These are phyloP conservation scores for Oscheius sp. DNA, from an alignment of 2,888 invertebrate species.

Conservation along the genomic window DNA sequence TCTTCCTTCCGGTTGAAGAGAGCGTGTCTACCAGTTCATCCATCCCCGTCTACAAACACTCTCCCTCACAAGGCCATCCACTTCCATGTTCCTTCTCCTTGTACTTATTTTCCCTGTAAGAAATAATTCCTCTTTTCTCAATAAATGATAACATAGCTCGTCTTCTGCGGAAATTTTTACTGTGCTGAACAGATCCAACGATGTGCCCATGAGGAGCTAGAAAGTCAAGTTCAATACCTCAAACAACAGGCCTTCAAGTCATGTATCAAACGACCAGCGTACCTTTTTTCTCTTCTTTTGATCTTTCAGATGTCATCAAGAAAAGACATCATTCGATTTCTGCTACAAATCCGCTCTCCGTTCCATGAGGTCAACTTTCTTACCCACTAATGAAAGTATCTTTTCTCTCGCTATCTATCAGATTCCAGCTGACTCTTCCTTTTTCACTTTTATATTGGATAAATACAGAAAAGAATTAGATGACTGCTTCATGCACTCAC, in stretches of 20 bases:
- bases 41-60: neutral
- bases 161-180: slow-evolving; percentile 37
- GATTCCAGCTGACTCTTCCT: slow-evolving; percentile 3
- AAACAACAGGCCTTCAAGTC: slow-evolving; percentile 59
- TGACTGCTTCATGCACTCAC: slow-evolving; percentile 47
- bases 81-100: slow-evolving; percentile 1
- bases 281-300: slow-evolving; percentile 1
- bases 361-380: slow-evolving; percentile 19
- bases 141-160: slow-evolving; percentile 8
- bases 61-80: slow-evolving; percentile 14
- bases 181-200: slow-evolving; percentile 64
- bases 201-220: slow-evolving; percentile 61
- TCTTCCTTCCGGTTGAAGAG: slow-evolving; percentile 7
- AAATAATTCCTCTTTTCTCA: neutral
- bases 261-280: slow-evolving; percentile 56
- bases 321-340: slow-evolving; percentile 60
- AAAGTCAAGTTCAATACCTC: slow-evolving; percentile 51
- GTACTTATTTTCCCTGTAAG: slow-evolving; percentile 10
- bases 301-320: slow-evolving; percentile 56
- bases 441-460: slow-evolving; percentile 3
- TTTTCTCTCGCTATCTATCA: too few relatives aligned
- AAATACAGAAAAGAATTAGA: slow-evolving; percentile 42
- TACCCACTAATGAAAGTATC: slow-evolving; percentile 24
- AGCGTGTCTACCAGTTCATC: slow-evolving; percentile 15
- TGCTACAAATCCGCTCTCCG: slow-evolving; percentile 59